A percentile compares a stretch with the other conserved stretches of the same genome.
Conservation (phyloP, 35 echinoderm and acorn worm species). For the Holothuria glaberrima region DNA sequence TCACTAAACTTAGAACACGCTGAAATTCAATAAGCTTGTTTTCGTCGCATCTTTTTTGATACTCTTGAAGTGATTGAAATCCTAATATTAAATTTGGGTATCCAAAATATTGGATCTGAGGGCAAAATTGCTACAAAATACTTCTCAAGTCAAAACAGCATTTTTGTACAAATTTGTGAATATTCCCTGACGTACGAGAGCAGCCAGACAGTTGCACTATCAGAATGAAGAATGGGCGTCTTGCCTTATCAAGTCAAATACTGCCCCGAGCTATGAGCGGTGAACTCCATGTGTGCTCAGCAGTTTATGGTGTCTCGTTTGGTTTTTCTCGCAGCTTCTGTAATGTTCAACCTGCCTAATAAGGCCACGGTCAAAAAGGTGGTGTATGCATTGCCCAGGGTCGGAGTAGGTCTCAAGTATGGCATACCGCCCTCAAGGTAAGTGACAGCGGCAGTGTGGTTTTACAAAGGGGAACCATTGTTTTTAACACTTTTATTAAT, state of each 20-base stretch:
- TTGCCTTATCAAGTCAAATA: conserved; percentile 38
- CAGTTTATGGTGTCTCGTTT: conserved; percentile 44
- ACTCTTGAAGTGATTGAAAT: neutral
- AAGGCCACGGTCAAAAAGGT: conserved; percentile 99
- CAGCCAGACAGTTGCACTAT: conserved; percentile 30
- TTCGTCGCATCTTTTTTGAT: too few relatives aligned
- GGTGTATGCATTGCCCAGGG: conserved; percentile 87
- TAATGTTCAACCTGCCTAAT: conserved; percentile 99
- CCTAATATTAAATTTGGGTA: neutral
- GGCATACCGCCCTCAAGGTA: conserved; percentile 96
- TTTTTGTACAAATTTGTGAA: conserved; percentile 49
- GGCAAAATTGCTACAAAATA: conserved; percentile 36
- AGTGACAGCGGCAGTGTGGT: neutral
- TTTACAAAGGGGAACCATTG: too few relatives aligned
- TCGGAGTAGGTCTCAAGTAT: conserved; percentile 99
- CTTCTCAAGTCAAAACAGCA: too few relatives aligned
- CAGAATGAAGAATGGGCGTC: conserved; percentile 9
- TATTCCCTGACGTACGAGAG: neutral
- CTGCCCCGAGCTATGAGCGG: conserved; percentile 19
- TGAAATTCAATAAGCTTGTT: too few relatives aligned
- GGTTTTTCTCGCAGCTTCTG: conserved; percentile 76
- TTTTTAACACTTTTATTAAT: too few relatives aligned
- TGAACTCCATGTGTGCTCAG: neutral
- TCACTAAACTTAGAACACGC: too few relatives aligned
- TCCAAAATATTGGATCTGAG: conserved; percentile 31